A percentile compares a stretch with the other conserved stretches of the same genome.
phyloP scores from a whole-genome alignment of 2,113 vertebrate genomes.

The Channa maculata region DNA sequence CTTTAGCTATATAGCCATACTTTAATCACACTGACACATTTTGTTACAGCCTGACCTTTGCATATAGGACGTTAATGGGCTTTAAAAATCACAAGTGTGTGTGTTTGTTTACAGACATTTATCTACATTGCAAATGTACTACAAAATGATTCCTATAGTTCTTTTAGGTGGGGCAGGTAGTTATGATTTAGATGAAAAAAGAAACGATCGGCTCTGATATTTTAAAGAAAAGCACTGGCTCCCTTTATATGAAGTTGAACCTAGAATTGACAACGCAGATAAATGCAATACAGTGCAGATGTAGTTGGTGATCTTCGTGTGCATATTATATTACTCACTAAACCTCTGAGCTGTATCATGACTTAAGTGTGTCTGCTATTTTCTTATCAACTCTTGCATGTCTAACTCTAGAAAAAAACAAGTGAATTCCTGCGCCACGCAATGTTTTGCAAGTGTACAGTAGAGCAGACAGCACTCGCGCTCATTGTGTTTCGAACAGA shows the following conservation, averaged over 20 bases:
- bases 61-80: too few relatives aligned
- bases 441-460: constrained; percentile 63
- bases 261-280: neutral
- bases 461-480: constrained; percentile 63
- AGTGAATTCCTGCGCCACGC: constrained; percentile 50
- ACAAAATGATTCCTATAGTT: constrained; percentile 2
- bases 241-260: too few relatives aligned
- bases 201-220: too few relatives aligned
- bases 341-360: neutral
- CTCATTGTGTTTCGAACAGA: constrained; percentile 67
- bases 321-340: neutral
- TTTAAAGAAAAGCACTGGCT: too few relatives aligned
- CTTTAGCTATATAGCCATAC: neutral
- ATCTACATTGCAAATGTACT: constrained; percentile 1
- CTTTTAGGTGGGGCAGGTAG: neutral
- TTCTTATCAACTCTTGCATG: constrained; percentile 15
- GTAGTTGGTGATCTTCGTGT: neutral
- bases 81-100: neutral
- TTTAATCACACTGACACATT: neutral
- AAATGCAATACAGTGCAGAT: neutral
- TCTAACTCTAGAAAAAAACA: constrained; percentile 12
- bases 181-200: neutral
- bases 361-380: constrained; percentile 17
- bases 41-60: too few relatives aligned
- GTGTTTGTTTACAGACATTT: neutral